A percentile compares a stretch with the other conserved stretches of the same genome.
These are phyloP conservation scores for Psilopogon haemacephalus DNA, from an alignment of 2,113 vertebrate genomes.

Conservation along the genomic window DNA sequence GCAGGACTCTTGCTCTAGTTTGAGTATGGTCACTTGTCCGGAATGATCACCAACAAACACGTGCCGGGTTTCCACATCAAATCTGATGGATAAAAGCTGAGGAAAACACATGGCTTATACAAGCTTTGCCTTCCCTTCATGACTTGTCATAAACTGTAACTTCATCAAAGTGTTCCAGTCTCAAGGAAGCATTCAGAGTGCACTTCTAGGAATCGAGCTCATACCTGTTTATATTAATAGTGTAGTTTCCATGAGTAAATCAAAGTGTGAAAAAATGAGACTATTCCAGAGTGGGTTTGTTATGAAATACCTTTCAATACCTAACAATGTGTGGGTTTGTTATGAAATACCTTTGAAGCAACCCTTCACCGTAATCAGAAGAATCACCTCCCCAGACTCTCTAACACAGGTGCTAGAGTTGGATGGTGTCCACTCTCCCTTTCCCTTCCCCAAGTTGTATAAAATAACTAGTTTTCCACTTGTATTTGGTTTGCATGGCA, in stretches of 20 bases:
- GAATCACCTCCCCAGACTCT: background rate
- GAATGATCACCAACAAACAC: conserved; percentile 97
- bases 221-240: background rate
- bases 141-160: background rate
- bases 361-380: background rate
- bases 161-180: background rate
- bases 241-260: background rate
- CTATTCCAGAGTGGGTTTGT: background rate
- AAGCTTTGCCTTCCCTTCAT: background rate
- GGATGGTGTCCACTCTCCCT: background rate
- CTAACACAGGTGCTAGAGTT: background rate
- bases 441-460: background rate
- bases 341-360: background rate
- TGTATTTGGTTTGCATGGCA: background rate
- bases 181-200: background rate
- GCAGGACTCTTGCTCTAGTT: conserved; percentile 94
- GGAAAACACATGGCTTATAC: conserved; percentile 35
- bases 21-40: conserved; percentile 97
- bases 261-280: background rate
- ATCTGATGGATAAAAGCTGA: conserved; percentile 81
- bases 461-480: background rate
- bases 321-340: rapidly evolving
- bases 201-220: background rate
- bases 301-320: background rate
- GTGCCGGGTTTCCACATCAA: conserved; percentile 95